Percentiles rank a stretch among this genome's conserved stretches.
These are phyloP conservation scores for Drosophila birchii DNA, from an alignment of 2,888 invertebrate genomes.

Conservation along the genomic window DNA sequence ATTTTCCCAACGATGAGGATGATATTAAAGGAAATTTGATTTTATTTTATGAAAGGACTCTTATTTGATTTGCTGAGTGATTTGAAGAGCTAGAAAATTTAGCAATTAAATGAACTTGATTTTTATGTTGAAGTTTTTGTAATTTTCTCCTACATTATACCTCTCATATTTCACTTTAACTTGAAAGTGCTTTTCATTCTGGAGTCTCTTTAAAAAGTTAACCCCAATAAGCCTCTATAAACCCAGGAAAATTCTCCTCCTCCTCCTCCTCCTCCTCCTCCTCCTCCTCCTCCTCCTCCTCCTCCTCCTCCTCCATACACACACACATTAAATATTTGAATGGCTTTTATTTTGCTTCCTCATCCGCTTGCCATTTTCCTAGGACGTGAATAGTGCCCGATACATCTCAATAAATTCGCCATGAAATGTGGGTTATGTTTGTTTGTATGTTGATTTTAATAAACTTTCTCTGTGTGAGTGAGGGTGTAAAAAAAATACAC, in stretches of 20 bases:
- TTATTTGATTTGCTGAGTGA: slow-evolving; percentile 9
- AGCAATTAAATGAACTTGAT: neutral
- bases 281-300: neutral
- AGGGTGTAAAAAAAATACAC: slow-evolving; percentile 22
- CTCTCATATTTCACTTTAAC: neutral
- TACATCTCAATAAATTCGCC: slow-evolving; percentile 43
- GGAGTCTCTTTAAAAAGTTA: slow-evolving; percentile 6
- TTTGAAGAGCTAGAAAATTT: neutral
- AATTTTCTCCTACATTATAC: neutral
- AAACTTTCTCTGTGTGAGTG: slow-evolving; percentile 37
- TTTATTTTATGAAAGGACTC: neutral
- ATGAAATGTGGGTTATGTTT: slow-evolving; percentile 41
- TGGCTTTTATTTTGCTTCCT: slow-evolving; percentile 34
- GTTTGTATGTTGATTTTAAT: slow-evolving; percentile 46
- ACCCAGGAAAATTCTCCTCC: slow-evolving; percentile 5
- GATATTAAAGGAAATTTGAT: slow-evolving; percentile 1
- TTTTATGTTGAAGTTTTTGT: neutral
- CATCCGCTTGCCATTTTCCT: slow-evolving; percentile 21
- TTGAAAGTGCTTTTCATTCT: neutral
- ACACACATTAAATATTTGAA: slow-evolving; percentile 34
- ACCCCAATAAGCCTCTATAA: slow-evolving; percentile 20
- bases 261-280: neutral
- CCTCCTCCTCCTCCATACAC: neutral
- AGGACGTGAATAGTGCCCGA: slow-evolving; percentile 26
- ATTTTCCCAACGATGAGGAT: slow-evolving; percentile 8